Base-by-base conservation (phyloP, 1,140 invertebrate genomes). In the Hetaerina americana region DNA sequence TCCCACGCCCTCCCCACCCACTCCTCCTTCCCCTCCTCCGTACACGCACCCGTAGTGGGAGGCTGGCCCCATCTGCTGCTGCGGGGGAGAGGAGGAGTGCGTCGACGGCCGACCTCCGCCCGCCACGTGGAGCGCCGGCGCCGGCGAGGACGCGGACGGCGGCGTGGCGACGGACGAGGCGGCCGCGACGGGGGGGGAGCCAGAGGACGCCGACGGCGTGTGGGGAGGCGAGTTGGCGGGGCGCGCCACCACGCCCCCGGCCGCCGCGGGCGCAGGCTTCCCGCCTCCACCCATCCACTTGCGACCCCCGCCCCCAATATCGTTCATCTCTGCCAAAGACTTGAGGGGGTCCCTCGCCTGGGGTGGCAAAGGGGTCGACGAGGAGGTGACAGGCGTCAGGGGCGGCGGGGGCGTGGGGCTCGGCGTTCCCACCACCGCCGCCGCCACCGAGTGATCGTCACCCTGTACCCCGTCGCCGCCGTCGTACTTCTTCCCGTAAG, bases 251-350 rank as follows among this genome's bases (percentile, higher is more conserved):
- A 27, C 69, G 66, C 66, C 76, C 69, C 66, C 70, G 68, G 76
- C 74, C 24, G 77, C 71, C 29, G 76, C 18, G 12, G 67, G 25
- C 67, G 67, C 12, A n/a, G 25, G 66, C 6, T 57, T 57, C 22
- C n/a, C n/a, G 2, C 40, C 40, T 57, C 49, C 84, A 82, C 27
- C 28, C 28, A 12, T 26, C 73, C 66, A 68, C 40, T 75, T 70
- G 72, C 66, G 69, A 70, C n/a, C n/a, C 24, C 6, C 66, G 68
- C 57, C 31, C 25, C 66, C 6, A 15, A 80, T 80, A 84, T 79
- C 0, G 79, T 85, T 86, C 81, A 87, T 87, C 73, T 87, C 86
- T 0, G 85, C 83, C 10, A 87, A 76, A 6, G 85, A 86, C 74
- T 87, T 87, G 25, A 87, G 75, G 0, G 86, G 85, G 72, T 87